Conservation (phyloP, 2,113 vertebrate genomes). For the Alces alces region DNA sequence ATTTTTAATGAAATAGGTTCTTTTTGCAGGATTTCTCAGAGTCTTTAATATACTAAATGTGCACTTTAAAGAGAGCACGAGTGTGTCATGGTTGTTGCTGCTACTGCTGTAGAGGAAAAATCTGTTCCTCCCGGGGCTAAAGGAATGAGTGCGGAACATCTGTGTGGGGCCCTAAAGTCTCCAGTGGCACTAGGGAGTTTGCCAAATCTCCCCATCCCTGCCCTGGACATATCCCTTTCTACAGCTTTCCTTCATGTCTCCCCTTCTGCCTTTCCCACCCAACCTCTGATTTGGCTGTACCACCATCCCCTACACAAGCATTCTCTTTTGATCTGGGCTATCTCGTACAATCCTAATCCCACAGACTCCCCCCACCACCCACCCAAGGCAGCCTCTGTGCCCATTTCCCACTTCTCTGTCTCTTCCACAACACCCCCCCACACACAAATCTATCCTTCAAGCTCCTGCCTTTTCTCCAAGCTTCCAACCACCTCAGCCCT, state of each 20-base stretch:
- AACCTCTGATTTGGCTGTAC: fast-evolving
- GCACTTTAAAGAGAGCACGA: neutral
- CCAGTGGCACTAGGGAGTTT: neutral
- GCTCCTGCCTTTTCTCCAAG: neutral
- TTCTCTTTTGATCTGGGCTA: neutral
- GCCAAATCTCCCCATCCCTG: neutral
- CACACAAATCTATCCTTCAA: neutral
- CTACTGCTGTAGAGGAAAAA: neutral
- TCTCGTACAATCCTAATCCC: neutral
- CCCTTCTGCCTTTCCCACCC: neutral
- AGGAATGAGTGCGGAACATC: neutral
- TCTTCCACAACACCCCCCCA: neutral
- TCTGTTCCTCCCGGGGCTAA: neutral
- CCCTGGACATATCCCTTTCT: neutral
- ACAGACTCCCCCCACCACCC: neutral
- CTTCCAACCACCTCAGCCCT: neutral
- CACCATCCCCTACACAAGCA: neutral
- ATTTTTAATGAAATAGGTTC: neutral
- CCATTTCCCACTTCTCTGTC: neutral
- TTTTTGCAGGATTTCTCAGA: neutral
- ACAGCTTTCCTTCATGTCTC: neutral
- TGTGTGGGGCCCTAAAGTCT: neutral
- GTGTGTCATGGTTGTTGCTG: neutral
- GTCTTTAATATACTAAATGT: neutral
- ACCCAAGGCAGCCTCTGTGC: neutral